Evolutionary conservation across 2,888 invertebrate species (phyloP), one percentile per base, ranked within the genome.

Genomic region (Meta bourneti): DNA sequence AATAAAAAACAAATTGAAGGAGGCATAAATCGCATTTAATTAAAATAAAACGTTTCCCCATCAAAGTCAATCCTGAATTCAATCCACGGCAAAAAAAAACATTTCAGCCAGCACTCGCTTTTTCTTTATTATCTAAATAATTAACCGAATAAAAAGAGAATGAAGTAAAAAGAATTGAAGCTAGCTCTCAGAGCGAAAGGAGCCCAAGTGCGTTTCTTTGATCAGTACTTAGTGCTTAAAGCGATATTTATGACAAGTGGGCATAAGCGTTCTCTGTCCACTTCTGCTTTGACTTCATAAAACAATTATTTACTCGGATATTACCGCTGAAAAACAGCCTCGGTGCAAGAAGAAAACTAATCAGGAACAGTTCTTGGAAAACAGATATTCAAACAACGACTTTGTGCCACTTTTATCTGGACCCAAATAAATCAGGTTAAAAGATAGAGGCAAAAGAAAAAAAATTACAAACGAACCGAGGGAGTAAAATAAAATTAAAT

Each of bases 31-130:
- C 89, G 77, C 82, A 82, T 89, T 89, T 89, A 89, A 89, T 89
- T 83, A 89, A 89, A 89, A 83, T 89, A 89, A 89, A 89, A 89
- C 82, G 82, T 77, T 83, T 89, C 89, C 82, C 77, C 75, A 89
- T 89, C 82, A 89, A 82, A 82, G 82, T 89, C 89, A 89, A 77
- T 89, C 61, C 71, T 69, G 77, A 89, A 82, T 89, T 77, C 77
- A 54, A 89, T 54, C 82, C 20, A 71, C 82, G 89, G 20, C 78
- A 81, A 89, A 89, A 61, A 81, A 89, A 82, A 83, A 83, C 82
- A 82, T 77, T 69, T 82, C 79, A 82, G 70, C 77, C 61, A 49
- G 61, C 34, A 34, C 77, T 89, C 70, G 71, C 51, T 77, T 89
- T 81, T 61, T 61, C 81, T 75, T 89, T 89, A 89, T 89, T 89